A percentile compares a stretch with the other conserved stretches of the same genome.
Conservation (phyloP, 1,140 invertebrate genomes). For the Macrobrachium nipponense region DNA sequence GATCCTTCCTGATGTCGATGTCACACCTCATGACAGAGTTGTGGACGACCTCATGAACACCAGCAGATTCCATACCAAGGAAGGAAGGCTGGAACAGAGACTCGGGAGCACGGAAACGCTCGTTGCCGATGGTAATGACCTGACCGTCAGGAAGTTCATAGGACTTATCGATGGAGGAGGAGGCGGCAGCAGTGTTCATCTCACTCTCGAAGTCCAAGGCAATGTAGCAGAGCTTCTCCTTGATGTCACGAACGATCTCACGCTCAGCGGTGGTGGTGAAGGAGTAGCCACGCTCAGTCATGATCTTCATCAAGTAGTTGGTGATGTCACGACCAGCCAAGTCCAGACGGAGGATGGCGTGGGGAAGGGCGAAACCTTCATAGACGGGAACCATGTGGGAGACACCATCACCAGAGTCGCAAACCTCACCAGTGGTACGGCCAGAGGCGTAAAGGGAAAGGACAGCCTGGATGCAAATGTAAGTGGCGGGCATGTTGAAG, state of each 20-base stretch:
- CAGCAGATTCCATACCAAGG: constrained; percentile 84
- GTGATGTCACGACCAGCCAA: constrained; percentile 53
- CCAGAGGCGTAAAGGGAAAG: constrained; percentile 8
- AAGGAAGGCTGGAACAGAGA: constrained; percentile 96
- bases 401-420: constrained; percentile 3
- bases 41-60: constrained; percentile 27
- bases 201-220: constrained; percentile 69
- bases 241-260: constrained; percentile 93
- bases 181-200: constrained; percentile 15
- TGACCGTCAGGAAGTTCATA: constrained; percentile 94
- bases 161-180: constrained; percentile 31
- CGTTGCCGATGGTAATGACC: constrained; percentile 96
- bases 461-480: neutral
- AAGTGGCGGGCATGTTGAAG: constrained; percentile 73
- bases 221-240: constrained; percentile 87
- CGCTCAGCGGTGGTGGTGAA: constrained; percentile 78
- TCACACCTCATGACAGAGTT: constrained; percentile 16
- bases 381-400: constrained; percentile 12
- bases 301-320: constrained; percentile 69
- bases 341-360: constrained; percentile 50
- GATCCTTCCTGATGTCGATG: constrained; percentile 19
- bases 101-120: constrained; percentile 97
- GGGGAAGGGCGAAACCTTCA: constrained; percentile 45
- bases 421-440: constrained; percentile 13
- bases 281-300: constrained; percentile 79